Evolutionary conservation across 2,797 vertebrate species (phyloP).

Genomic region (Danio tinwini): DNA sequence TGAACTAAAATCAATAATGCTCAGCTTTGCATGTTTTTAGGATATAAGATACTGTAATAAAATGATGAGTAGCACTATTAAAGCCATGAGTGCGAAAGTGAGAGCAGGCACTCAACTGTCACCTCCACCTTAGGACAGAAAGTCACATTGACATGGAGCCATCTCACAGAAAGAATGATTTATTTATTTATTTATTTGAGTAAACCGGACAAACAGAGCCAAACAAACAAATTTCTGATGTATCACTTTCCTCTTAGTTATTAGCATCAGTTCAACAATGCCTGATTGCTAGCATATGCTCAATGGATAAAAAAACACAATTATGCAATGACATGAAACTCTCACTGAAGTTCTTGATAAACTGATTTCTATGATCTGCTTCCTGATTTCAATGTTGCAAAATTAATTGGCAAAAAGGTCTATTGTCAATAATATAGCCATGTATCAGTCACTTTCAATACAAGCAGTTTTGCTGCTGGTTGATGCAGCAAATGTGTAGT

Average conservation of each 20-base stretch:
- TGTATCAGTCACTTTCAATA: not conserved
- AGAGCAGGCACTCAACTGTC: not conserved
- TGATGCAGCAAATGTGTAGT: not conserved
- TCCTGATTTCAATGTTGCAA: not conserved
- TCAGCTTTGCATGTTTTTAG: not conserved
- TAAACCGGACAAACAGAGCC: not conserved
- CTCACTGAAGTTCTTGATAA: not conserved
- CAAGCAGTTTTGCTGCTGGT: not conserved
- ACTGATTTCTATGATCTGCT: not conserved
- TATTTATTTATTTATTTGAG: conserved; percentile 35
- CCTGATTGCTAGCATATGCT: conserved; percentile 1
- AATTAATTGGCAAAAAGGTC: not conserved
- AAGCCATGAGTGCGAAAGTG: not conserved
- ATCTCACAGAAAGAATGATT: conserved; percentile 18
- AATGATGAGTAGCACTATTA: not conserved
- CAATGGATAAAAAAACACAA: not conserved
- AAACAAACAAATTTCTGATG: conserved; percentile 18
- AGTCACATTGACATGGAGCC: not conserved
- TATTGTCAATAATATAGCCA: not conserved
- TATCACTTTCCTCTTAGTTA: not conserved
- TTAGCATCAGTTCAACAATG: conserved; percentile 4
- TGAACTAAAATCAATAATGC: not conserved
- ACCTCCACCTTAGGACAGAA: not conserved
- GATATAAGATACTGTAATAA: not conserved
- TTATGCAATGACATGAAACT: not conserved